These are phyloP conservation scores for Elmis aenea DNA, from an alignment of 2,888 invertebrate species.

Conservation along the genomic window DNA sequence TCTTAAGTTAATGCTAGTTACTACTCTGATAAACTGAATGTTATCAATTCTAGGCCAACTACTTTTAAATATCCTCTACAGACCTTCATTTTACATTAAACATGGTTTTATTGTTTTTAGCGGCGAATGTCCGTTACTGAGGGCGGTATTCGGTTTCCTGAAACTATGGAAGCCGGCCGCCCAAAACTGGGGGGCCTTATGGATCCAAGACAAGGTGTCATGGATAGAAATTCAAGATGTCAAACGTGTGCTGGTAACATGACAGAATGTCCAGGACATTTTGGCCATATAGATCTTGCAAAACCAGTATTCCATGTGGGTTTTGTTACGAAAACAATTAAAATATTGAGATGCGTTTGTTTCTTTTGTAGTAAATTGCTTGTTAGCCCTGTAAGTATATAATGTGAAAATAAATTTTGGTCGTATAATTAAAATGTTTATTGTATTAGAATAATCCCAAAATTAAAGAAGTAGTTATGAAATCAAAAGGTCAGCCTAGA, in stretches of 20 bases:
- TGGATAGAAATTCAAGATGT: conserved; percentile 88
- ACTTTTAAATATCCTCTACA: too few relatives aligned
- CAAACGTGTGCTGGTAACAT: conserved; percentile 97
- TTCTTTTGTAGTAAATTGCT: conserved; percentile 97
- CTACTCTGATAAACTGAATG: too few relatives aligned
- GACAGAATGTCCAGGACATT: conserved; percentile 99
- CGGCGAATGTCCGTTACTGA: conserved; percentile 97
- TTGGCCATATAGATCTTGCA: conserved; percentile 96
- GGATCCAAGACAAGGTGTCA: conserved; percentile 98
- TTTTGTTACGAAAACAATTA: conserved; percentile 95
- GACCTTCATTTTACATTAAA: too few relatives aligned
- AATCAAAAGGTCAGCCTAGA: conserved; percentile 93
- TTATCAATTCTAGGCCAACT: too few relatives aligned
- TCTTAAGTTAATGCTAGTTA: too few relatives aligned
- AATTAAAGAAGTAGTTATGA: conserved; percentile 90
- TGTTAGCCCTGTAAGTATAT: conserved; percentile 81
- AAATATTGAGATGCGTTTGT: conserved; percentile 96
- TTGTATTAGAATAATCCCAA: conserved; percentile 75
- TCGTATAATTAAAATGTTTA: not conserved
- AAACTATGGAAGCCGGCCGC: conserved; percentile 97
- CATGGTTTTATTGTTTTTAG: too few relatives aligned
- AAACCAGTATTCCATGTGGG: conserved; percentile 99
- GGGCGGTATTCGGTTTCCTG: conserved; percentile 93
- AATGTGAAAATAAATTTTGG: conserved; percentile 12
- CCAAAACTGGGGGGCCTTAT: conserved; percentile 97